These are phyloP conservation scores for Notarius lentiginosus DNA, from an alignment of 2,113 vertebrate genomes.

Conservation along the genomic window DNA sequence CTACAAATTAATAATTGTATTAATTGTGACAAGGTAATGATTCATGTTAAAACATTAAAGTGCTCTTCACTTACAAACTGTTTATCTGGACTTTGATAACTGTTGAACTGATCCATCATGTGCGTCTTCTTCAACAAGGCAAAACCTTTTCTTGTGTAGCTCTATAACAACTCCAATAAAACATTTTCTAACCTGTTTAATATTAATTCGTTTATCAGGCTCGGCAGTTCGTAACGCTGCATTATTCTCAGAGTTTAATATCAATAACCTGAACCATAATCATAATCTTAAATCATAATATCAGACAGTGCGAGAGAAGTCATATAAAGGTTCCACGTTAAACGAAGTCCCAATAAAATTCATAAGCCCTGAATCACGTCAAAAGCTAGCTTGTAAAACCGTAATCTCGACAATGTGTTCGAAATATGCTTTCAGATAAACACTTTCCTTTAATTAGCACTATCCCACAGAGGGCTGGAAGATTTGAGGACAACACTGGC, in stretches of 20 bases:
- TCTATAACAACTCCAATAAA: not conserved
- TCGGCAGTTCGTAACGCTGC: not conserved
- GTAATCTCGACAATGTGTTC: not conserved
- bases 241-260: not conserved
- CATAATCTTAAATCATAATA: not conserved
- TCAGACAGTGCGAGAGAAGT: not conserved
- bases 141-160: not conserved
- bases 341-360: not conserved
- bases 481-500: not conserved
- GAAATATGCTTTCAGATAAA: slow-evolving; percentile 16
- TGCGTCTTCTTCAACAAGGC: not conserved
- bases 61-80: not conserved
- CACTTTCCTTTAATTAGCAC: not conserved
- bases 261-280: not conserved
- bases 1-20: not conserved
- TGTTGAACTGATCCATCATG: too few species aligned
- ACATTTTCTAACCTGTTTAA: not conserved
- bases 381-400: not conserved
- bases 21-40: not conserved
- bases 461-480: not conserved
- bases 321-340: not conserved
- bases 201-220: not conserved
- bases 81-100: not conserved
- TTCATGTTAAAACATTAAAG: not conserved
- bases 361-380: not conserved